Evolutionary conservation across 2,888 invertebrate genomes (phyloP).

Genomic region (Macrophya annulata): DNA sequence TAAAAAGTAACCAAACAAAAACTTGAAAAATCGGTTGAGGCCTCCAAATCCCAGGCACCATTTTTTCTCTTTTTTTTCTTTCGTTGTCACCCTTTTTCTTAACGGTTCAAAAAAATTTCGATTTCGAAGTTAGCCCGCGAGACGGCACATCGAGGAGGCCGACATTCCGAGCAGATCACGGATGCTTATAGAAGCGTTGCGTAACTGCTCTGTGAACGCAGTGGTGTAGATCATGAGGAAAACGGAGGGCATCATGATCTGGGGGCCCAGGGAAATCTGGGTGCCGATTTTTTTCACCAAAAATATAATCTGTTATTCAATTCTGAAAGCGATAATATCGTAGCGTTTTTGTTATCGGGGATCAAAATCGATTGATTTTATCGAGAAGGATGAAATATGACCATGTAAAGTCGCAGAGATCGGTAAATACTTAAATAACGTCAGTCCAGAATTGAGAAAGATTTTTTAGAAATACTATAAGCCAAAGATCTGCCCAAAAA

Average conservation of each 20-base stretch:
- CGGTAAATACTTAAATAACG: neutral
- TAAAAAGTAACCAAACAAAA: neutral
- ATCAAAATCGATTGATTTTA: neutral
- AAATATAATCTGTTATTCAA: neutral
- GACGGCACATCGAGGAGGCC: constrained; percentile 61
- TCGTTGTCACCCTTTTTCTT: neutral
- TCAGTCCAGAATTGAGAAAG: neutral
- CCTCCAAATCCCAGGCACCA: neutral
- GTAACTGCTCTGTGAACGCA: constrained; percentile 69
- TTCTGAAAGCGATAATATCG: neutral
- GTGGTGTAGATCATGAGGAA: constrained; percentile 12
- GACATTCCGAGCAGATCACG: constrained; percentile 77
- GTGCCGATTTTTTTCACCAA: neutral
- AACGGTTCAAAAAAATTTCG: constrained; percentile 17
- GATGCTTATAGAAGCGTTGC: constrained; percentile 79
- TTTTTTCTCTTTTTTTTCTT: neutral
- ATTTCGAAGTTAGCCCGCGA: constrained; percentile 21
- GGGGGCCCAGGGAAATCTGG: neutral
- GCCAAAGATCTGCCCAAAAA: neutral
- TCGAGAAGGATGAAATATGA: neutral
- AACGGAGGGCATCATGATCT: neutral
- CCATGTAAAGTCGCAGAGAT: neutral
- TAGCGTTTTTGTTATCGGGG: neutral
- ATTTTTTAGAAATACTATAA: neutral
- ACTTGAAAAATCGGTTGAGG: neutral